Base-by-base conservation (phyloP, 2,113 vertebrate species). In the Protobothrops flavoviridis region DNA sequence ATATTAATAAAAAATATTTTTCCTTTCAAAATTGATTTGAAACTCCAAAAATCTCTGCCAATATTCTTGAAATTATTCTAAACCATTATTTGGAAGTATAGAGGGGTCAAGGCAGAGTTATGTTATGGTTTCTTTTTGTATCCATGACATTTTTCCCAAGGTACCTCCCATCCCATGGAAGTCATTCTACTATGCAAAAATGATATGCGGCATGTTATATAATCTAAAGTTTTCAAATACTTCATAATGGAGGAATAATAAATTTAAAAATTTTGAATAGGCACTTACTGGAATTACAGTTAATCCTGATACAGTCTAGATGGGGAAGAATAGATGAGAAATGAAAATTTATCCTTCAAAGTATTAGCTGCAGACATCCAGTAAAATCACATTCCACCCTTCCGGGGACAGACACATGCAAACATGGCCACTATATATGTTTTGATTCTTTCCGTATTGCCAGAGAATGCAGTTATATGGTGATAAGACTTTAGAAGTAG, bases 251-350 rank as follows among this genome's bases (percentile, higher is more conserved):
- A 98, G 97, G 98, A 98, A 98, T 97, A 98, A 98, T 98, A 93
- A 98, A 98, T 98, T 98, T 98, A 98, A 98, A 98, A 98, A 99
- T 98, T 98, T 98, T 98, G 98, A 99, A 99, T 98, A 98, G 98
- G 98, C 98, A 99, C 99, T 99, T 99, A 99, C 99, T 99, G 98
- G 99, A 98, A 98, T 99, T 99, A 99, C 99, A 99, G 99, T 99
- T 99, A 98, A 99, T 99, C 99, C 99, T 99, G 98, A 99, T 98
- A 99, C 99, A 99, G 99, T 99, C 99, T 99, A 99, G 99, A 99
- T 98, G 98, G 99, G 99, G 99, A 98, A 99, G 99, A 99, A 99
- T 99, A 99, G 98, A 99, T 99, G 98, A 99, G 97, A 98, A 98
- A 99, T 99, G 99, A 99, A 99, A 99, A 99, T 99, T 99, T 98